These are phyloP conservation scores for Anoura caudifer DNA, from an alignment of 2,113 vertebrate species.

Conservation along the genomic window DNA sequence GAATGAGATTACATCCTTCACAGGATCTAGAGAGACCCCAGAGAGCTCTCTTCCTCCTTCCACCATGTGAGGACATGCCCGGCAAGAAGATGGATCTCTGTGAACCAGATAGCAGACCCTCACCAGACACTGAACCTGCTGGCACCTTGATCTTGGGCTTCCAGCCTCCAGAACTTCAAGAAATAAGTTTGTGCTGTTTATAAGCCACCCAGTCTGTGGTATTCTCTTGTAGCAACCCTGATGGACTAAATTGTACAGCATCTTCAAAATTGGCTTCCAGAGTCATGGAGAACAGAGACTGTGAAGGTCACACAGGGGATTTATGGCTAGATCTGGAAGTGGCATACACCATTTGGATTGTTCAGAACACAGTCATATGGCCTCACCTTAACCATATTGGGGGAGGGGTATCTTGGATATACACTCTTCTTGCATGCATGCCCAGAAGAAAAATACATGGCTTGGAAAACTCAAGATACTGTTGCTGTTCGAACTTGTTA, in stretches of 20 bases:
- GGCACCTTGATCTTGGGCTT: not conserved
- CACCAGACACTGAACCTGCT: not conserved
- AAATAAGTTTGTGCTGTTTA: not conserved
- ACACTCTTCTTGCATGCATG: accelerated
- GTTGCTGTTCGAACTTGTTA: not conserved
- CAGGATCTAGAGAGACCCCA: not conserved
- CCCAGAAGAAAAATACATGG: not conserved
- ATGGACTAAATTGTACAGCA: not conserved
- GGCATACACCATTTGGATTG: not conserved
- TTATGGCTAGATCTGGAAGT: not conserved
- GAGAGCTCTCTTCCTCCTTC: not conserved
- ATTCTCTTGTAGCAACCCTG: not conserved
- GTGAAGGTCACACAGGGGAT: not conserved
- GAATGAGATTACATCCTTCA: not conserved
- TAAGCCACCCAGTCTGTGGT: not conserved
- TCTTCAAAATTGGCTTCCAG: not conserved
- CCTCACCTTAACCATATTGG: not conserved
- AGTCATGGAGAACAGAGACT: not conserved
- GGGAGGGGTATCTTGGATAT: not conserved
- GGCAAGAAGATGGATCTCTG: not conserved
- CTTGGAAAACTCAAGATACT: not conserved
- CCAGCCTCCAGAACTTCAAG: not conserved
- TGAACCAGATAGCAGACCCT: not conserved
- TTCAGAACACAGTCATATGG: not conserved
- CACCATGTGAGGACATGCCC: not conserved